Evolutionary conservation across 2,797 vertebrate species (phyloP), one percentile per base, ranked within the genome.

Genomic region (Rhinella marina): DNA sequence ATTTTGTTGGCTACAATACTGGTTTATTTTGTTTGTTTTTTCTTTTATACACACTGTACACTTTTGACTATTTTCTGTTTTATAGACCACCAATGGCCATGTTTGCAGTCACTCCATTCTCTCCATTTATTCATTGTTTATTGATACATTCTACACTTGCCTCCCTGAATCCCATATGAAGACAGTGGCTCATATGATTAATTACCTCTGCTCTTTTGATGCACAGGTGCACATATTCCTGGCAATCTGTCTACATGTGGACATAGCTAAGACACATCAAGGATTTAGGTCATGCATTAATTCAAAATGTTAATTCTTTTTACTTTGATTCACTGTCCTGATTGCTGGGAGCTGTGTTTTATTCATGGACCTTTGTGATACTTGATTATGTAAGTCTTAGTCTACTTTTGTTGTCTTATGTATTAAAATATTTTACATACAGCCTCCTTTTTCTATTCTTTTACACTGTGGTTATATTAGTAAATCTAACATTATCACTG

Each of bases 131-230:
- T 41, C 41, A 41, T 41, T 5, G 41, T 85, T 32, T 62, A 61
- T 41, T 84, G 29, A 61, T 76, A 50, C 70, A 76, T 84, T 75
- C n/a, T 41, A 41, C 41, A 6, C 41, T n/a, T 73, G 32, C n/a
- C 52, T 76, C 32, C 72, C 73, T 76, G 32, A 85, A 76, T 85
- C 83, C 83, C 72, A 76, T n/a, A 61, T 41, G 83, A 59, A 85
- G 57, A 41, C 82, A 62, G n/a, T 14, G 50, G 72, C 82, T 76
- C 82, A 23, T 75, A 54, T 76, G 83, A 85, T 85, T 85, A 76
- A 85, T 76, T 85, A 85, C 72, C 83, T 85, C 72, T 85, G 83
- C 7, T 85, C 83, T 85, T 85, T 76, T 85, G 83, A 85, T 85
- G 75, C 83, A 85, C 83, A 76, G 70, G 70, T 85, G 83, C 83